A percentile compares a stretch with the other conserved stretches of the same genome.
Conservation (phyloP, 2,113 vertebrate species). For the Ictalurus punctatus region DNA sequence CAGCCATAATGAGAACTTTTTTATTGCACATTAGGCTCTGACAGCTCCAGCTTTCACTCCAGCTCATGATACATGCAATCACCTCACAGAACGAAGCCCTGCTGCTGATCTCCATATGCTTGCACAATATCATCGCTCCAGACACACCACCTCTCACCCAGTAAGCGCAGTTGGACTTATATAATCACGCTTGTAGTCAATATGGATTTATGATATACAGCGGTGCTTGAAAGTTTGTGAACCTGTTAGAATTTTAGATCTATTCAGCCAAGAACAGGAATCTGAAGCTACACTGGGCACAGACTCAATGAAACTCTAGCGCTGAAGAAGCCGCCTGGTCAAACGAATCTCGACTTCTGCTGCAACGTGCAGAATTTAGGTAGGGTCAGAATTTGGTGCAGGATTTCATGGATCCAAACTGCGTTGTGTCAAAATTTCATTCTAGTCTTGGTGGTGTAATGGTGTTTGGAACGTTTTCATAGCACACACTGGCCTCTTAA, state of each 20-base stretch:
- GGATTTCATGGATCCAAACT: neutral
- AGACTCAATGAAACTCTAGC: neutral
- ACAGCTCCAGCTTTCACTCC: conserved; percentile 8
- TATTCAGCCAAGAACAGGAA: neutral
- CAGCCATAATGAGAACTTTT: conserved; percentile 37
- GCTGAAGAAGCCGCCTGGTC: neutral
- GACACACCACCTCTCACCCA: neutral
- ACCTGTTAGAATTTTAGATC: no score
- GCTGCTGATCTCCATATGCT: neutral
- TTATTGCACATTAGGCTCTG: conserved; percentile 39
- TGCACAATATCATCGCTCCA: neutral
- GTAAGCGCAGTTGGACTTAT: conserved; percentile 2
- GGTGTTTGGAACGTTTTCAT: neutral
- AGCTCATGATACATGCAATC: conserved; percentile 10
- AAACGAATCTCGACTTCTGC: neutral
- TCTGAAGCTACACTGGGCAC: neutral
- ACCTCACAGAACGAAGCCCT: neutral
- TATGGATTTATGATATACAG: neutral
- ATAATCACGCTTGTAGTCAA: neutral
- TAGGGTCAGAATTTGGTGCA: neutral
- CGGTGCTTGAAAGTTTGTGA: no score
- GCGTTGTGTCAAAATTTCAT: neutral
- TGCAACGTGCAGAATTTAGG: neutral
- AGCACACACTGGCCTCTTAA: neutral
- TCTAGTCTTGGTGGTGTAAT: neutral